A percentile compares a stretch with the other conserved stretches of the same genome.
phyloP scores from a whole-genome alignment of 1,140 invertebrate species.

The Aphaenogaster ashmeadi region DNA sequence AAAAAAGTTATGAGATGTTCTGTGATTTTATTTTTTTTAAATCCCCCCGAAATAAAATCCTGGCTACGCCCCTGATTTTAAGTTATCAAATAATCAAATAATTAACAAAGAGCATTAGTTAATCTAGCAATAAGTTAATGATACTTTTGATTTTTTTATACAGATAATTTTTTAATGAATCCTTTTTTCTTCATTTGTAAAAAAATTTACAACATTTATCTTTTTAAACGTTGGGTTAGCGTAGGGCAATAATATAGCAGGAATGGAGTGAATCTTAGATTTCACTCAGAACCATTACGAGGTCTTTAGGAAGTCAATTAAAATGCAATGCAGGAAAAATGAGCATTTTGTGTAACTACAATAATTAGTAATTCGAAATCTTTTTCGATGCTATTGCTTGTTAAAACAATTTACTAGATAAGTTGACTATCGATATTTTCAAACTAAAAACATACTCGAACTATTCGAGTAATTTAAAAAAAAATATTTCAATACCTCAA shows the following conservation, averaged over 20 bases:
- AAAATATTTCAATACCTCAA: neutral
- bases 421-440: neutral
- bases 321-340: conserved; percentile 18
- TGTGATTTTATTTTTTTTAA: too few species aligned
- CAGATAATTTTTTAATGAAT: too few species aligned
- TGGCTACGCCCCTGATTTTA: too few species aligned
- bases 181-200: too few species aligned
- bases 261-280: neutral
- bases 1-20: too few species aligned
- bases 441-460: neutral
- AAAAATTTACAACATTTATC: neutral
- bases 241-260: neutral
- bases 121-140: too few species aligned
- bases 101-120: too few species aligned
- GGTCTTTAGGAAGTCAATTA: conserved; percentile 1
- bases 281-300: neutral
- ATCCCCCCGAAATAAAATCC: too few species aligned
- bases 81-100: too few species aligned
- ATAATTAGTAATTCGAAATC: neutral
- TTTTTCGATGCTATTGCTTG: conserved; percentile 10
- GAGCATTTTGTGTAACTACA: neutral
- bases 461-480: neutral
- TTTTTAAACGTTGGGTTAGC: neutral
- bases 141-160: too few species aligned
- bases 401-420: neutral